Evolutionary conservation across 2,888 invertebrate species (phyloP).

Genomic region (Ophraella communa): DNA sequence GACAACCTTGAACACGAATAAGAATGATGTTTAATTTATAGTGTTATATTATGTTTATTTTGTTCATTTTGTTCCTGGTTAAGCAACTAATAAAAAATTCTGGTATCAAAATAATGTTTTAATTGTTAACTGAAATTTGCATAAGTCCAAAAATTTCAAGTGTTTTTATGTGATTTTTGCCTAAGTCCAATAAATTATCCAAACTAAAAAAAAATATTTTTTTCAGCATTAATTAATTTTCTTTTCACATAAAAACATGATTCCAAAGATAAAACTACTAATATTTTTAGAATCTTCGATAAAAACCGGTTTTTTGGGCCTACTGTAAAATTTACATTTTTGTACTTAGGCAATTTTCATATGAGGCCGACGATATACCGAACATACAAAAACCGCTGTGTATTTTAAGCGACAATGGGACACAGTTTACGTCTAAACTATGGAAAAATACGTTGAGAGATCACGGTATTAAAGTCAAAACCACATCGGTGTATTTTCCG

Average conservation of each 20-base stretch:
- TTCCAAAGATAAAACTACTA: not conserved
- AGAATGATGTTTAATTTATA: not conserved
- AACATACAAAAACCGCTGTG: constrained; percentile 29
- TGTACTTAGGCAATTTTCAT: not conserved
- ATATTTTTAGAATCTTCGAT: not conserved
- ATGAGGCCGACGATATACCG: constrained; percentile 9
- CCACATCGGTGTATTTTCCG: too few species aligned
- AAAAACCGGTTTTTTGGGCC: constrained; percentile 8
- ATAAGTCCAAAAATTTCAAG: constrained; percentile 5
- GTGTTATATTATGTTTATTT: not conserved
- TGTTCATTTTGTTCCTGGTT: not conserved
- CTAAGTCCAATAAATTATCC: constrained; percentile 8
- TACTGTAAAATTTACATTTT: constrained; percentile 5
- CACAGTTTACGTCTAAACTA: not conserved
- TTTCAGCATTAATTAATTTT: too few species aligned
- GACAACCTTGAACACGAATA: constrained; percentile 5
- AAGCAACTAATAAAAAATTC: not conserved
- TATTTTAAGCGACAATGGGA: constrained; percentile 33
- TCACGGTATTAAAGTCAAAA: not conserved
- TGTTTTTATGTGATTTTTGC: constrained; percentile 7
- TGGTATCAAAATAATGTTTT: not conserved
- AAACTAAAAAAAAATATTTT: constrained; percentile 10
- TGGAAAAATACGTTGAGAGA: not conserved
- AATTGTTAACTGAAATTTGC: constrained; percentile 1
- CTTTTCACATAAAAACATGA: constrained; percentile 5